Conservation (phyloP, 2,113 vertebrate genomes). For the Trematocara unimaculatum region DNA sequence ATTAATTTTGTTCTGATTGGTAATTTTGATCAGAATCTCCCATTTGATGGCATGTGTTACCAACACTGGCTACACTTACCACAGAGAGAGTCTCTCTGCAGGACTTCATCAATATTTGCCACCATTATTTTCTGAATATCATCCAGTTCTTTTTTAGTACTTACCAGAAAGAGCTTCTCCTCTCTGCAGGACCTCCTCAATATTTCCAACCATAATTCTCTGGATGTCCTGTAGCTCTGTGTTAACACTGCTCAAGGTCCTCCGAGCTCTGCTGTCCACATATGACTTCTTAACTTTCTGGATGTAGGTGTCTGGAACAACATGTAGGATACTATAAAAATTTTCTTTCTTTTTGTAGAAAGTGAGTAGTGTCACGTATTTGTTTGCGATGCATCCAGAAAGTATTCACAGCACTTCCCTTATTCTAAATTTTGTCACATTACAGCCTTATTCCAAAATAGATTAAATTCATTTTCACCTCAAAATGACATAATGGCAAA, state of each 20-base stretch:
- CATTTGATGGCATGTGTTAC: background rate
- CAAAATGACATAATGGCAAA: background rate
- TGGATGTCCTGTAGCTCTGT: constrained; percentile 97
- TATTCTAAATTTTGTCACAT: background rate
- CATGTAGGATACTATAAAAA: background rate
- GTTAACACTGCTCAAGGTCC: constrained; percentile 90
- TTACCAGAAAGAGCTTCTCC: constrained; percentile 93
- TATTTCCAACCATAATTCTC: constrained; percentile 98
- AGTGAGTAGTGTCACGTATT: background rate
- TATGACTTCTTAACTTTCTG: constrained; percentile 95
- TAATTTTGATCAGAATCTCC: background rate
- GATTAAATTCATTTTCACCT: background rate
- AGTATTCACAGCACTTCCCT: background rate
- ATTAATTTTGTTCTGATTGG: background rate
- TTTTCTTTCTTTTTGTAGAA: background rate
- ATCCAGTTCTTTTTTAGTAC: background rate
- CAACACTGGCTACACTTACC: constrained; percentile 62
- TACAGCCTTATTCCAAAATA: background rate
- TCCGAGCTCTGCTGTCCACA: constrained; percentile 87
- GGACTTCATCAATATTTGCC: constrained; percentile 89
- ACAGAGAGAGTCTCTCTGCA: constrained; percentile 90
- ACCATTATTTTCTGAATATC: background rate
- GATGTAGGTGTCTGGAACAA: constrained; percentile 88
- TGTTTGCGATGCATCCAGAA: background rate
- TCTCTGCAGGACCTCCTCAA: constrained; percentile 91